phyloP scores from a whole-genome alignment of 2,797 vertebrate genomes.

The Pseudocheirus occidentalis region DNA sequence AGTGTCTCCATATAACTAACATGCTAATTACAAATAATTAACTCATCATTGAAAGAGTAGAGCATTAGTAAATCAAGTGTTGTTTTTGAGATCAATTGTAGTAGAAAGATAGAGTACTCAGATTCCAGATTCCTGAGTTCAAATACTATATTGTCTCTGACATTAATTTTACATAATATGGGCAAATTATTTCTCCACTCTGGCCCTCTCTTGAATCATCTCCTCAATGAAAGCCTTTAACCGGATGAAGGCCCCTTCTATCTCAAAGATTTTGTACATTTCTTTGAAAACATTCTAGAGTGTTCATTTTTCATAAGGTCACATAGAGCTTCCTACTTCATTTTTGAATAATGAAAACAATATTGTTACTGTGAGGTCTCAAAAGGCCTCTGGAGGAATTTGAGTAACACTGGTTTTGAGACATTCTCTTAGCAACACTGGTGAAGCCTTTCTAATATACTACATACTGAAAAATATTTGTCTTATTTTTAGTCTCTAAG shows the following conservation, averaged over 20 bases:
- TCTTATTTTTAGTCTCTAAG: neutral
- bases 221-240: neutral
- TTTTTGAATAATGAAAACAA: neutral
- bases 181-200: neutral
- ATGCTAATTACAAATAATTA: conserved; percentile 77
- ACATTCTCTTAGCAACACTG: neutral
- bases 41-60: conserved; percentile 72
- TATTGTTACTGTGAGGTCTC: neutral
- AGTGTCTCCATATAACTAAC: conserved; percentile 75
- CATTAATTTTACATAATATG: neutral
- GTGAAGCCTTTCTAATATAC: conserved; percentile 1
- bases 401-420: neutral
- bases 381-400: neutral
- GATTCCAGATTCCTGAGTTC: neutral
- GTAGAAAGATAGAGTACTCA: neutral
- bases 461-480: neutral
- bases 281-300: conserved; percentile 9
- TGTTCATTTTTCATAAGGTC: neutral
- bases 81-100: neutral
- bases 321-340: neutral
- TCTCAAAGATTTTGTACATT: neutral
- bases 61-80: conserved; percentile 52
- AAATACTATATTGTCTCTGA: neutral
- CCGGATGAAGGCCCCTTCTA: neutral
- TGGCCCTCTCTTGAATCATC: neutral